Conservation (phyloP, 2,113 vertebrate species). For the Oryzias curvinotus region DNA sequence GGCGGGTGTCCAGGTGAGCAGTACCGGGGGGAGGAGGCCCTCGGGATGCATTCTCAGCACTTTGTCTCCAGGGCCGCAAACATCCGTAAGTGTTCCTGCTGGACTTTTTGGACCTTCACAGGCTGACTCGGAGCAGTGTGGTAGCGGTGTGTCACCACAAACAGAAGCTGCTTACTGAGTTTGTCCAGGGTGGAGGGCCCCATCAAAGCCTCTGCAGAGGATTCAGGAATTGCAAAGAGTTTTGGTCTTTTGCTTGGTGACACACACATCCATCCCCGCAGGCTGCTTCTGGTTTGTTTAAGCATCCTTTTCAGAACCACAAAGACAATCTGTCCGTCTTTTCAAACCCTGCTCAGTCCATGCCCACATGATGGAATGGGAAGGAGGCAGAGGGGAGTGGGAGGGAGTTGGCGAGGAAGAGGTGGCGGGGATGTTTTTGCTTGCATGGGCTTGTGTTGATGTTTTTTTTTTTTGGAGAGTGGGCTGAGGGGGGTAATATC, state of each 20-base stretch:
- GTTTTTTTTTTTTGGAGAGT: slow-evolving; percentile 1
- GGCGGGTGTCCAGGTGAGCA: slow-evolving; percentile 90
- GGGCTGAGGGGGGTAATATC: slow-evolving; percentile 19
- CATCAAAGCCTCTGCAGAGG: slow-evolving; percentile 10
- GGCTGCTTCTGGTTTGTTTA: background rate
- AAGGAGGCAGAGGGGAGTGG: slow-evolving; percentile 49
- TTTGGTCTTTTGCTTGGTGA: background rate
- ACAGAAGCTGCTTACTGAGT: slow-evolving; percentile 8
- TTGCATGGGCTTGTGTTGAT: background rate
- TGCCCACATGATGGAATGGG: slow-evolving; percentile 62
- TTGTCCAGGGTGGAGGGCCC: slow-evolving; percentile 2
- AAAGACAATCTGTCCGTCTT: slow-evolving; percentile 40
- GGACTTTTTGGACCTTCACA: slow-evolving; percentile 6
- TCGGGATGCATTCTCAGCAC: slow-evolving; percentile 91
- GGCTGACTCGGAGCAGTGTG: slow-evolving; percentile 24
- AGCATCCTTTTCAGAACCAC: slow-evolving; percentile 33
- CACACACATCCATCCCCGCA: slow-evolving; percentile 19
- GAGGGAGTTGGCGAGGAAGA: slow-evolving; percentile 39
- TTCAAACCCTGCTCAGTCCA: slow-evolving; percentile 53
- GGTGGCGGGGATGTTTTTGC: slow-evolving; percentile 15
- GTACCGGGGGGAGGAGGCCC: slow-evolving; percentile 90
- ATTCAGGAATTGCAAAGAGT: background rate
- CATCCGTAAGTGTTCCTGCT: slow-evolving; percentile 84
- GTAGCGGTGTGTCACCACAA: slow-evolving; percentile 32
- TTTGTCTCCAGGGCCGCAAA: slow-evolving; percentile 89